Percentiles rank a stretch among this genome's conserved stretches.
Evolutionary conservation across 2,888 invertebrate genomes (phyloP).

Genomic region (Onchidella celtica): DNA sequence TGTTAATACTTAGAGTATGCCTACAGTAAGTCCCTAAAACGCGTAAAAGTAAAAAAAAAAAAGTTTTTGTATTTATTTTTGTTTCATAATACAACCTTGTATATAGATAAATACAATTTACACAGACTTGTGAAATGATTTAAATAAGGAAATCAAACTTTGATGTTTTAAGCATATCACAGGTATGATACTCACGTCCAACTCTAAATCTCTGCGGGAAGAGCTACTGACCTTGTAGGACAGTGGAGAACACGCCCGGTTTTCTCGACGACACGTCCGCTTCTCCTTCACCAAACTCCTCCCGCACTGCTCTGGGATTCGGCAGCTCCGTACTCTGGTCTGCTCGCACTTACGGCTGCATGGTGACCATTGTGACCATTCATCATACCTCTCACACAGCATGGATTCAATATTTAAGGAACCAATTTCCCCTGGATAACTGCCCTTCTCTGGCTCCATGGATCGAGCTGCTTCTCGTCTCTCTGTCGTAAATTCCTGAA

Average conservation of each 20-base stretch:
- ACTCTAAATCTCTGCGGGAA: no score
- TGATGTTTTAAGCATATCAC: no score
- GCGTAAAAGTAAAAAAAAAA: no score
- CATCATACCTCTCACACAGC: slow-evolving; percentile 65
- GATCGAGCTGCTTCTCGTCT: slow-evolving; percentile 37
- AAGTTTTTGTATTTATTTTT: no score
- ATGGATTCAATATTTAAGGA: slow-evolving; percentile 46
- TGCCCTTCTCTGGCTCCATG: slow-evolving; percentile 30
- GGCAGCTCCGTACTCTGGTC: slow-evolving; percentile 72
- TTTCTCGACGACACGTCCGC: slow-evolving; percentile 64
- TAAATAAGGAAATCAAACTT: no score
- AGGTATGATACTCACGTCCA: no score
- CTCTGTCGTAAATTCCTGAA: slow-evolving; percentile 43
- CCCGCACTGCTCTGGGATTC: slow-evolving; percentile 67
- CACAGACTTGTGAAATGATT: no score
- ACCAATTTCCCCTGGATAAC: neutral
- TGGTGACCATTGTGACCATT: slow-evolving; percentile 75
- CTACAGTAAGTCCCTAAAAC: no score
- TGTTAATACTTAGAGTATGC: no score
- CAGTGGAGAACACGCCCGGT: slow-evolving; percentile 58
- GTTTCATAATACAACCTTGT: no score
- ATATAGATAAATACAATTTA: no score
- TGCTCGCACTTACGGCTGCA: slow-evolving; percentile 78
- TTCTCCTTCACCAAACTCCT: slow-evolving; percentile 74
- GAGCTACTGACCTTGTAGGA: slow-evolving; percentile 40